Percentiles rank a stretch among this genome's conserved stretches.
These are phyloP conservation scores for Pseudolaguvia tuberculata DNA, from an alignment of 2,113 vertebrate species.

Conservation along the genomic window DNA sequence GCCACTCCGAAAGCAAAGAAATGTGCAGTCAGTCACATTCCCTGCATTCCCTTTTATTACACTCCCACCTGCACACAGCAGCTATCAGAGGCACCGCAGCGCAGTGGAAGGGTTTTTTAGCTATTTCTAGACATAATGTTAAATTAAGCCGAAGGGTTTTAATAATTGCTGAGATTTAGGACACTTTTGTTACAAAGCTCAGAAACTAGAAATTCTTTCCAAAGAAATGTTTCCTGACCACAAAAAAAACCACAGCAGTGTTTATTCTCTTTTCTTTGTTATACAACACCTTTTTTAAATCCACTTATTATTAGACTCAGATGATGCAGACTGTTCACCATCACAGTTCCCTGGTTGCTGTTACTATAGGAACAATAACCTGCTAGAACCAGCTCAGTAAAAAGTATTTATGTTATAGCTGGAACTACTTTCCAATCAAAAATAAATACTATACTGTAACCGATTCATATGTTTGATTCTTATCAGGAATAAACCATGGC, in stretches of 20 bases:
- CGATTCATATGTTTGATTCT: slow-evolving; percentile 3
- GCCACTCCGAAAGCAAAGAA: background rate
- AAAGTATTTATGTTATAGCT: background rate
- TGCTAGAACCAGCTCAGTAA: background rate
- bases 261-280: background rate
- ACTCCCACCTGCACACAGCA: background rate
- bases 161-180: background rate
- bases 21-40: background rate
- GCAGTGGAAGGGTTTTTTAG: background rate
- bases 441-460: background rate
- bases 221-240: background rate
- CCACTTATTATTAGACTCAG: background rate
- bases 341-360: background rate
- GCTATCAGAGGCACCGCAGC: background rate
- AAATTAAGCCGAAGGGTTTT: background rate
- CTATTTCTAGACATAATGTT: background rate
- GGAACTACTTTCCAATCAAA: background rate
- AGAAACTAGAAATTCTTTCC: background rate
- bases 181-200: background rate
- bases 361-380: background rate
- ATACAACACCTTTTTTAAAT: background rate
- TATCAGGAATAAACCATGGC: slow-evolving; percentile 89
- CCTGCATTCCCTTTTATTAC: background rate
- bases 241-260: background rate
- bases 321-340: background rate